Conservation (phyloP, 2,113 vertebrate genomes). For the Oncorhynchus clarkii region DNA sequence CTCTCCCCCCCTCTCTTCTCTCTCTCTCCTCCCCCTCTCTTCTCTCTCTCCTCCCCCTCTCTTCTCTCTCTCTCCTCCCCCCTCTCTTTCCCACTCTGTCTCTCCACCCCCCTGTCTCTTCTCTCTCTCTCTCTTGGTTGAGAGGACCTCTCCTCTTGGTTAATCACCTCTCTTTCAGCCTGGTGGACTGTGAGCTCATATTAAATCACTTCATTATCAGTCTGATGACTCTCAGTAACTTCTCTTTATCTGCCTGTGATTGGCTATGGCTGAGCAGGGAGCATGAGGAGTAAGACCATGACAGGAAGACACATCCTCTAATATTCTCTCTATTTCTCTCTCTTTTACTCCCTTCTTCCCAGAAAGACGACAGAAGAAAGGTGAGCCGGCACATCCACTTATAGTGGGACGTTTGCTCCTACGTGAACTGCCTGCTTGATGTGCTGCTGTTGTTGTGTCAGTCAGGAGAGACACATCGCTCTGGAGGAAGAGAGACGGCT, state of each 20-base stretch:
- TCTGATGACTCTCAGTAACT: conserved; percentile 10
- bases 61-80: neutral
- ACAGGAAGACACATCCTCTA: conserved; percentile 12
- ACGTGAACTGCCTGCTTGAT: neutral
- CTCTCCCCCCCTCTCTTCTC: too few species aligned
- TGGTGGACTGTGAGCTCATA: conserved; percentile 42
- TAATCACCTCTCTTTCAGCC: conserved; percentile 47
- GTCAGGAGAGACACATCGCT: too few species aligned
- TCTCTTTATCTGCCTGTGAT: conserved; percentile 26
- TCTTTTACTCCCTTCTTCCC: too few species aligned
- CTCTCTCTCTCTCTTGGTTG: neutral
- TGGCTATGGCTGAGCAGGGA: conserved; percentile 10
- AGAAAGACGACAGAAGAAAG: too few species aligned
- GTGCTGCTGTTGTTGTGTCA: too few species aligned
- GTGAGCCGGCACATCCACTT: too few species aligned
- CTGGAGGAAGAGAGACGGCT: too few species aligned
- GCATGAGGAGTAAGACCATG: neutral
- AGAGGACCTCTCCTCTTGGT: neutral
- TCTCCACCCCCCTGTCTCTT: neutral
- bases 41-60: too few species aligned
- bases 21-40: too few species aligned
- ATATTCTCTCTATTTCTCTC: neutral
- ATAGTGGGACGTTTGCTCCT: too few species aligned
- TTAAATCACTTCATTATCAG: conserved; percentile 36
- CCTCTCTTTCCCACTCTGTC: neutral